Evolutionary conservation across 1,140 invertebrate species (phyloP), one percentile per base, ranked within the genome.

Genomic region (Coenobita brevimanus): DNA sequence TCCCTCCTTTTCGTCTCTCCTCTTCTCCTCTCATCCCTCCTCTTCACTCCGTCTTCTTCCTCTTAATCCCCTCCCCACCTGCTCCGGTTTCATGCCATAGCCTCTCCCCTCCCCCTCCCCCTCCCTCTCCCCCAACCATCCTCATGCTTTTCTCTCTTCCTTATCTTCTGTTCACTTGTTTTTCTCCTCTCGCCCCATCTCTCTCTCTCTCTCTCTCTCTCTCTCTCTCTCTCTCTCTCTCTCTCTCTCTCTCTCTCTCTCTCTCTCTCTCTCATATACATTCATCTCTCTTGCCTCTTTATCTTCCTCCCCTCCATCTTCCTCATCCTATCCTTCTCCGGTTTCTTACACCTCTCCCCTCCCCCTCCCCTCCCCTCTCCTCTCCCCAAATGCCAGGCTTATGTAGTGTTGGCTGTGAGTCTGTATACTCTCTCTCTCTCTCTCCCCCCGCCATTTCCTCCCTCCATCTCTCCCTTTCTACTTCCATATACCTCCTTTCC

Each of bases 181-280:
- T 30, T 69, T 30, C 33, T 30, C 33, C 67, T 69, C 67, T 69
- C 67, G n/a, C 67, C 33, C 33, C 41, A 30, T 73, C 69, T 73
- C 69, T 73, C 75, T 78, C 75, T 50, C 75, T 69, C 24, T 69
- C n/a, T 30, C 67, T 69, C 67, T 69, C 67, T 69, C 67, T 69
- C 67, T 69, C 30, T 43, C 43, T 76, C 36, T 43, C 2, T 69
- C 67, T 69, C 30, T 71, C 30, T 71, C 24, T 71, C 24, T 71
- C 30, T 27, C 24, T 71, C 24, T 17, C 30, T 71, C 69, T 73
- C 69, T 41, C 69, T 41, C 38, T 41, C 38, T 73, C 38, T 41
- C 38, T 41, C 38, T 21, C 17, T n/a, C 21, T 73, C n/a, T 3
- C 6, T 30, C 33, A 33, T 33, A 36, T 33, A 15, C 6, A 13